phyloP scores from a whole-genome alignment of 2,797 vertebrate genomes.

The Zalophus californianus region DNA sequence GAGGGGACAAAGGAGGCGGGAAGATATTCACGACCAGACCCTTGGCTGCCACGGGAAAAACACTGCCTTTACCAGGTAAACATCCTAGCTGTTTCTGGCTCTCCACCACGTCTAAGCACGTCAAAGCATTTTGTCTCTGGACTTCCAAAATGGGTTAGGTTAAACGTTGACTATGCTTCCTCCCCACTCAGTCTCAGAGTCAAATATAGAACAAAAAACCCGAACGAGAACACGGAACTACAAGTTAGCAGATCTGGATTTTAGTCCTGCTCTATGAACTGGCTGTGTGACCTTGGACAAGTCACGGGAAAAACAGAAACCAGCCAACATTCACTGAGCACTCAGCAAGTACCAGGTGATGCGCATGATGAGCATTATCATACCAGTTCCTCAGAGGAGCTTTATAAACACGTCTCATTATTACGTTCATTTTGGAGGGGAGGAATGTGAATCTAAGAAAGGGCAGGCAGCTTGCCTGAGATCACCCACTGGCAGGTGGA shows the following conservation, averaged over 20 bases:
- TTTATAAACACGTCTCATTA: neutral
- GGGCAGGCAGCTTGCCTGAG: neutral
- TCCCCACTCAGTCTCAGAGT: neutral
- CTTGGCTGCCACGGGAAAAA: neutral
- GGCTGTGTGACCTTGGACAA: neutral
- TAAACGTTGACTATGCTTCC: neutral
- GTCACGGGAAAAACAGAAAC: neutral
- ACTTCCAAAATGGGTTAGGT: neutral
- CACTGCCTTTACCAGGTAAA: neutral
- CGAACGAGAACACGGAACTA: neutral
- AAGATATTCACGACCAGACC: neutral
- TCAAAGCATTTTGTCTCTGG: neutral
- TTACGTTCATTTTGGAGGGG: neutral
- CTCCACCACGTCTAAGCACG: neutral
- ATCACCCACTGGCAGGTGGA: neutral
- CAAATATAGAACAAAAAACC: neutral
- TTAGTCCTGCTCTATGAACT: neutral
- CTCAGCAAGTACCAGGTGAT: neutral
- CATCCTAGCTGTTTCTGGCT: neutral
- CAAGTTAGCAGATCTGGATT: neutral
- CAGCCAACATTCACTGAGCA: neutral
- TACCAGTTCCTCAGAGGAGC: neutral
- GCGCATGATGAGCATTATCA: neutral
- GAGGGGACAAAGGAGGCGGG: neutral
- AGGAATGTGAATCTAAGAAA: neutral